Base-by-base conservation (phyloP, 2,797 vertebrate species). In the Neosalanx taihuensis region DNA sequence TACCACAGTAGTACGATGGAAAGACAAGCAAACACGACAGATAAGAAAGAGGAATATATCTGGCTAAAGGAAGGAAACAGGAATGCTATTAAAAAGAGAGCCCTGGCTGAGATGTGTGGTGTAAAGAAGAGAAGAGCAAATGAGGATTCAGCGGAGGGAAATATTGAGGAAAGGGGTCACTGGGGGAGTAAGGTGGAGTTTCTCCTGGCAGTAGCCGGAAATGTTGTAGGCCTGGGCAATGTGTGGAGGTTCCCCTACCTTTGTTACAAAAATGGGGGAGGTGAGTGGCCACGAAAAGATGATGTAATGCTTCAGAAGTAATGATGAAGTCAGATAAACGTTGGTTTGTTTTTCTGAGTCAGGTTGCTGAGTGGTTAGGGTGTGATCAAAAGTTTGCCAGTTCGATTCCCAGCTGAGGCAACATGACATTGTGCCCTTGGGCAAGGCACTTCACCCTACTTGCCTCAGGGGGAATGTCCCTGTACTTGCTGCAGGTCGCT, bases 161-260 rank as follows among this genome's bases (percentile, higher is more conserved):
- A 23, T 23, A 10, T 87, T 75, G 79, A 92, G 74, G 89, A 89
- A 64, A 73, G 92, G 69, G 92, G 92, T 23, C 88, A 92, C 23
- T 93, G 92, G 91, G 82, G 41, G 6, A 89, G 79, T 65, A 92
- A 91, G 74, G 33, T 74, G 6, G 91, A 93, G 72, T 93, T 89
- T 71, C 81, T 93, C 63, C 79, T 93, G 76, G 90, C 90, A n/a
- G 86, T 92, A 37, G 91, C 90, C 0, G 91, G 91, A 41, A 83
- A 88, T 68, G 76, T 92, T 30, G 87, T 93, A 0, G 93, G 93
- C 12, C 75, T 92, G 33, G 92, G 91, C 10, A 92, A 93, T 0
- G 90, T 93, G 53, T 93, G 90, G 92, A 87, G 92, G 78, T 93
- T 93, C 78, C 91, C 92, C 1, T 92, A 93, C 72, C 90, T 93